Base-by-base conservation (phyloP, 2,797 vertebrate species). In the Pempheris klunzingeri region DNA sequence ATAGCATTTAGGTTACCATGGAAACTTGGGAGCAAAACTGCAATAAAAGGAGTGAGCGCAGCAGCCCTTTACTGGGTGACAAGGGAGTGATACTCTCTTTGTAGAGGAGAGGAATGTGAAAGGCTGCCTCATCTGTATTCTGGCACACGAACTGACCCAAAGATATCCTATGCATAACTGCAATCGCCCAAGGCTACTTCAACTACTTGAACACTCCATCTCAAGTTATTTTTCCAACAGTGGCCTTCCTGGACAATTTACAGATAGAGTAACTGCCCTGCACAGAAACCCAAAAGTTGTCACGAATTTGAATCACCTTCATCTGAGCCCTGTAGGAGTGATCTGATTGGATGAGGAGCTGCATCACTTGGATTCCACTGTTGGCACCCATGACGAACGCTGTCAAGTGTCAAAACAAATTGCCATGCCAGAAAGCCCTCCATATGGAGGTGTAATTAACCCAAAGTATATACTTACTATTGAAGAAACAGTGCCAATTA, bases 121-220 rank as follows among this genome's bases (percentile, higher is more conserved):
- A 92, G 78, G 76, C 79, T 67, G 34, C 62, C 90, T 96, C 89
- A 95, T 96, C 94, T 95, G 90, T 94, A 96, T 96, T 92, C 94
- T 88, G 57, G 79, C 86, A 77, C 75, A 87, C 83, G 89, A 88
- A 90, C 79, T 89, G 87, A 80, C 90, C 84, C 90, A 94, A 66
- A 89, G 88, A 91, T 93, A 82, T 92, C 93, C 90, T 88, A 88
- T 91, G 90, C 80, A 90, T 88, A 89, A 86, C 77, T 88, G 84
- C 85, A 87, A 71, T 61, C 69, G 91, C 69, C 64, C 77, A 57
- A 82, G 88, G 76, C 83, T 84, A 50, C 80, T 84, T 83, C 15
- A 55, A 71, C 75, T 85, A 77, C 73, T 72, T 80, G 63, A 79
- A 74, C 80, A 60, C 69, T 78, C 70, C 63, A 46, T 78, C 75